A percentile compares a stretch with the other conserved stretches of the same genome.
Evolutionary conservation across 2,797 vertebrate genomes (phyloP).

Genomic region (Peromyscus melanophrys): DNA sequence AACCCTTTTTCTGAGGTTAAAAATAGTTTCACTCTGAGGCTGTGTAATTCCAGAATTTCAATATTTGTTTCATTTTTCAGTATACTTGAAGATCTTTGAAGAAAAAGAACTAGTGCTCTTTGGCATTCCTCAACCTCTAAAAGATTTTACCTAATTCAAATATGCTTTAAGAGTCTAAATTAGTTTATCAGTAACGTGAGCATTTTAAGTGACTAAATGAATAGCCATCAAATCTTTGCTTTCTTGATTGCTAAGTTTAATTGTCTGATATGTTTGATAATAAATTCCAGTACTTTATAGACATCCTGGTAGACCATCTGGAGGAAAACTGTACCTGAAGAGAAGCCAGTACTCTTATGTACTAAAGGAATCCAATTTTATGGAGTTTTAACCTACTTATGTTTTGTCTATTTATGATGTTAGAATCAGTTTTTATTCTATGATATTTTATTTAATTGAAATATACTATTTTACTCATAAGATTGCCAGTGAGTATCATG

Average conservation of each 20-base stretch:
- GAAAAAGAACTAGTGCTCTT: conserved; percentile 3
- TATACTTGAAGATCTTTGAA: background rate
- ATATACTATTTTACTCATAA: conserved; percentile 1
- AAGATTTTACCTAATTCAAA: conserved; percentile 63
- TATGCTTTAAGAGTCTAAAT: background rate
- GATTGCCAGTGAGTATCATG: background rate
- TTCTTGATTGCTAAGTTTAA: conserved; percentile 23
- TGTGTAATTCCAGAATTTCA: conserved; percentile 60
- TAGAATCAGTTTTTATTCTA: background rate
- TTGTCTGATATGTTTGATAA: conserved; percentile 29
- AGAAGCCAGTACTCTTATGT: background rate
- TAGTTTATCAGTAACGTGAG: conserved; percentile 41
- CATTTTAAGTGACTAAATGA: background rate
- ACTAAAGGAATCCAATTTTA: background rate
- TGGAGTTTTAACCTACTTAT: background rate
- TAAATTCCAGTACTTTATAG: background rate
- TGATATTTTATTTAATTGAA: conserved; percentile 24
- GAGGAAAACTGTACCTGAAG: background rate
- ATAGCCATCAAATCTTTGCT: background rate
- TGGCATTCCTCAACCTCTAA: conserved; percentile 24
- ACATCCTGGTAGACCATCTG: conserved; percentile 11
- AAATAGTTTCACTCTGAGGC: conserved; percentile 31
- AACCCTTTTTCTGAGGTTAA: conserved; percentile 53
- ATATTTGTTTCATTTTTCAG: conserved; percentile 35
- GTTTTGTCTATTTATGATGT: conserved; percentile 10